Base-by-base conservation (phyloP, 2,797 vertebrate species). In the Synaphobranchus kaupii region DNA sequence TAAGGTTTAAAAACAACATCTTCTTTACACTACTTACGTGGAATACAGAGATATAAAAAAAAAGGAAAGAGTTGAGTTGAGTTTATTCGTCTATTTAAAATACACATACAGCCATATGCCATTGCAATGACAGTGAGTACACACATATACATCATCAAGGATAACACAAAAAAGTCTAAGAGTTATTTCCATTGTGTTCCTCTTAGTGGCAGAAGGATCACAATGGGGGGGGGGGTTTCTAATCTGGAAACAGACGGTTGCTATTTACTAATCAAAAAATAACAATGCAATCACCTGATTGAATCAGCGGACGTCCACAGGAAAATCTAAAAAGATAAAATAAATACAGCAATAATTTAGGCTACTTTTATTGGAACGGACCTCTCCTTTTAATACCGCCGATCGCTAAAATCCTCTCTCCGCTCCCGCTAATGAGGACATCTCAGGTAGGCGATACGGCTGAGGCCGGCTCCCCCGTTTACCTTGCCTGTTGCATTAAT, bases 401-500 rank as follows among this genome's bases (percentile, higher is more conserved):
- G 76, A 47, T 80, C 39, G 48, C 3, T 20, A 20, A 39, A 39
- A 12, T 31, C 66, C 39, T 2, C 68, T 34, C 44, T 9, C 44
- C 22, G 44, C 17, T n/a, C 39, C 9, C 20, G 8, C 76, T 10
- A 48, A 47, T 50, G 44, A 47, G 44, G 20, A 48, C 48, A 39
- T 25, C 44, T 48, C 15, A 12, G 44, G 4, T 50, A 50, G 39
- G 39, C 39, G 1, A 39, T 76, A 34, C 12, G 13, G 13, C 71
- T 76, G 2, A 17, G 71, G 1, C 73, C 5, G 39, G 17, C 13
- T 25, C 6, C 44, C 9, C 76, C 20, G 31, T 80, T 80, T 48
- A 25, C 44, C 76, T 80, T 80, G 22, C 76, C 76, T 47, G 76
- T 48, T 20, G 44, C 44, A 48, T 80, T 80, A 80, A 48, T 80